These are phyloP conservation scores for Pterobdella sp. DNA, from an alignment of 2,888 invertebrate genomes.

Conservation along the genomic window DNA sequence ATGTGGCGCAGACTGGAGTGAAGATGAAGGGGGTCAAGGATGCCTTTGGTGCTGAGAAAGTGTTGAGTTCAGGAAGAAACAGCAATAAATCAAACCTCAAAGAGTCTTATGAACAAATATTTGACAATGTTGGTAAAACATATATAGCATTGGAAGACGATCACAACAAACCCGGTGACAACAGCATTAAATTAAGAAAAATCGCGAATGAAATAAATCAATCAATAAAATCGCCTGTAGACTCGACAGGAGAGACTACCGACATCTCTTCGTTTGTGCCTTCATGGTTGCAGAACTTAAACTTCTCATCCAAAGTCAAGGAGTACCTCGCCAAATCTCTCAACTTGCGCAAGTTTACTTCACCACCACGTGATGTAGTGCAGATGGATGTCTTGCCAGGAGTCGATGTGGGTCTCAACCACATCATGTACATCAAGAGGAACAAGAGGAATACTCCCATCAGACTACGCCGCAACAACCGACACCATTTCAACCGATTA, in stretches of 20 bases:
- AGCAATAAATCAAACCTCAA: too few relatives aligned
- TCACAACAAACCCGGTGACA: too few relatives aligned
- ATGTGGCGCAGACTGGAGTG: background rate
- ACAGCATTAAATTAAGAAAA: too few relatives aligned
- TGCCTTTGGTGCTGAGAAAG: too few relatives aligned
- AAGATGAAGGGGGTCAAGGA: background rate
- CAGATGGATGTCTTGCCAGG: too few relatives aligned
- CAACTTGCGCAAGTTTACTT: background rate
- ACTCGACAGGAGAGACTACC: background rate
- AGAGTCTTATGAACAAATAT: too few relatives aligned
- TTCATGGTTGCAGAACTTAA: background rate
- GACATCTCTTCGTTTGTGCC: background rate
- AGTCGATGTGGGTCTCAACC: background rate
- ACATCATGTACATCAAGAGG: slow-evolving; percentile 13
- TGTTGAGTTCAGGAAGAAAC: too few relatives aligned
- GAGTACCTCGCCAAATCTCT: background rate
- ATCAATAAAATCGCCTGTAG: too few relatives aligned
- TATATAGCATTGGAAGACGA: too few relatives aligned
- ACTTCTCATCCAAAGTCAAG: slow-evolving; percentile 1
- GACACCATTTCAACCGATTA: background rate
- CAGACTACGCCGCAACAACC: background rate
- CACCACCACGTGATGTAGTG: background rate
- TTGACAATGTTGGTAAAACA: too few relatives aligned
- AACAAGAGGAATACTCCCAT: background rate
- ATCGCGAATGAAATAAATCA: too few relatives aligned